Evolutionary conservation across 2,888 invertebrate genomes (phyloP).

Genomic region (Hipparchia sbordonii): DNA sequence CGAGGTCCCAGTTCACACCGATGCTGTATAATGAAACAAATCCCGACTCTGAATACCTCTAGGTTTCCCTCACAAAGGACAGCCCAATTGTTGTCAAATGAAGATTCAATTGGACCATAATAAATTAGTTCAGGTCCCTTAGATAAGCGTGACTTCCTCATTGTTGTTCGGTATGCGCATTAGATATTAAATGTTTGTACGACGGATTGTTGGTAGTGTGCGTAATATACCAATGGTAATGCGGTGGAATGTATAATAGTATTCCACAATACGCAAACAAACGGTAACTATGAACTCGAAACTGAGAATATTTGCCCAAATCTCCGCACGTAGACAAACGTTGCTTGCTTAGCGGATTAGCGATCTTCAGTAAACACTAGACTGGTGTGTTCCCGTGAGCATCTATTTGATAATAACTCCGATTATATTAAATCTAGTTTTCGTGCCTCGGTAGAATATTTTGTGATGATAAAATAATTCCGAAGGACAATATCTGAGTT

Average conservation of each 20-base stretch:
- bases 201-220: slow-evolving; percentile 1
- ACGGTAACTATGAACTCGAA: slow-evolving; percentile 6
- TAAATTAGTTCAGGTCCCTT: slow-evolving; percentile 58
- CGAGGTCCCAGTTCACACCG: slow-evolving; percentile 41
- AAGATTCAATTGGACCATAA: slow-evolving; percentile 78
- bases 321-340: slow-evolving; percentile 10
- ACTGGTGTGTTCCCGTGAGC: background rate
- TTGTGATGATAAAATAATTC: background rate
- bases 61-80: slow-evolving; percentile 61
- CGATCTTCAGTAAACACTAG: background rate
- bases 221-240: slow-evolving; percentile 3
- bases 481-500: background rate
- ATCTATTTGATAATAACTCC: background rate
- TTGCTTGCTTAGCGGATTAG: background rate
- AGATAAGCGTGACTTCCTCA: slow-evolving; percentile 50
- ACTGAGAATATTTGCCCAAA: slow-evolving; percentile 20
- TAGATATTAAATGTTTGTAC: slow-evolving; percentile 32
- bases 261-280: slow-evolving; percentile 13
- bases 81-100: slow-evolving; percentile 77
- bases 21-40: slow-evolving; percentile 56
- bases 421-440: background rate
- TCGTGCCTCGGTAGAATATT: background rate
- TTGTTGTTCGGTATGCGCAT: slow-evolving; percentile 62
- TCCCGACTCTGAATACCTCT: slow-evolving; percentile 51
- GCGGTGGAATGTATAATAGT: slow-evolving; percentile 15